phyloP scores from a whole-genome alignment of 2,888 invertebrate genomes.

The Hofmannophila pseudospretella region DNA sequence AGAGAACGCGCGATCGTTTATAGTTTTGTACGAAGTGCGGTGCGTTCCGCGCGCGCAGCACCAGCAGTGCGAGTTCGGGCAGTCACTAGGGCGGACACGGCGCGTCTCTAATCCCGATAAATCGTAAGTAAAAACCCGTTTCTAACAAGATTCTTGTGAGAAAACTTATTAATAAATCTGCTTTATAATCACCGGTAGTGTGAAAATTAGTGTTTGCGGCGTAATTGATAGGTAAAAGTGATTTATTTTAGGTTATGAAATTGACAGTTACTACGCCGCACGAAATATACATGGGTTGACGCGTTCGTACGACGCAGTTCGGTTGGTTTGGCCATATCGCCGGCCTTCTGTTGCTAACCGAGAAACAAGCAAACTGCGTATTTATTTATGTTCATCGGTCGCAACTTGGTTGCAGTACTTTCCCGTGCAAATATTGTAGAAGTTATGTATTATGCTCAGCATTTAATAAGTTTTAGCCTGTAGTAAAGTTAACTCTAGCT shows the following conservation, averaged over 20 bases:
- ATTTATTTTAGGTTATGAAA: constrained; percentile 47
- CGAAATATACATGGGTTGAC: constrained; percentile 43
- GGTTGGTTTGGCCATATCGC: constrained; percentile 44
- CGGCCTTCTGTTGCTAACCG: constrained; percentile 69
- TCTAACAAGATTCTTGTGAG: constrained; percentile 33
- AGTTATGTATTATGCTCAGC: too few relatives aligned
- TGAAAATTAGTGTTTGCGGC: constrained; percentile 14
- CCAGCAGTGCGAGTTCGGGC: constrained; percentile 55
- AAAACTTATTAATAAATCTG: constrained; percentile 27
- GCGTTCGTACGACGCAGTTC: constrained; percentile 58
- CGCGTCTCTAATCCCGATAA: constrained; percentile 25
- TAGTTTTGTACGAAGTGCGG: constrained; percentile 52
- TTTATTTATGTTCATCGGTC: constrained; percentile 29
- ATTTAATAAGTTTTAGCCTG: not conserved
- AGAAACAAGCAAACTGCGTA: constrained; percentile 57
- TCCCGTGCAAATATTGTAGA: not conserved
- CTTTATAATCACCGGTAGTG: constrained; percentile 17
- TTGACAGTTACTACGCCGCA: constrained; percentile 65
- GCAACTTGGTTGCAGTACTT: constrained; percentile 28
- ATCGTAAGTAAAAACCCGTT: constrained; percentile 45
- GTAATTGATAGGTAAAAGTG: constrained; percentile 15
- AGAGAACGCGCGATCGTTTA: constrained; percentile 30
- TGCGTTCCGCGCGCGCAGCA: constrained; percentile 26
- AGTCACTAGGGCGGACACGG: constrained; percentile 47
- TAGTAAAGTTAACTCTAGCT: too few relatives aligned